A percentile compares a stretch with the other conserved stretches of the same genome.
Evolutionary conservation across 2,113 vertebrate species (phyloP).

Genomic region (Entosphenus tridentatus): DNA sequence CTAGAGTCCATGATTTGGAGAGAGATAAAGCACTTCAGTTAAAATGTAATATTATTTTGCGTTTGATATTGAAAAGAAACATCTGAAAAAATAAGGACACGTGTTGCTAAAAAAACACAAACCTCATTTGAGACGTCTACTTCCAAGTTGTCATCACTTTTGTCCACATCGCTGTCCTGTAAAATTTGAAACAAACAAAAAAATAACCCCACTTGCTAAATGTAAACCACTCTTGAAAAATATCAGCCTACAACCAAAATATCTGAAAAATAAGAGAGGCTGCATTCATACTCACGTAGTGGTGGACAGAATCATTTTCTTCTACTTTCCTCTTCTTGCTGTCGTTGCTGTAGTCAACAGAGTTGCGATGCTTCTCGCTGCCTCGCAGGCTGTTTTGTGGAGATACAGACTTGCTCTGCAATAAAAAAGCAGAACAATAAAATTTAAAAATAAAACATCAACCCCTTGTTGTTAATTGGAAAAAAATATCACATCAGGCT

Average conservation of each 20-base stretch:
- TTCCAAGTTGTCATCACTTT: slow-evolving; percentile 53
- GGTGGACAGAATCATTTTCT: slow-evolving; percentile 42
- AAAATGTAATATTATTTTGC: not conserved
- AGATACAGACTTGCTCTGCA: slow-evolving; percentile 46
- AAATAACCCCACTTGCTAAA: slow-evolving; percentile 15
- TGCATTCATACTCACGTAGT: slow-evolving; percentile 29
- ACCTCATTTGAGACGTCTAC: slow-evolving; percentile 54
- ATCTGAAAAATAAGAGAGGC: slow-evolving; percentile 13
- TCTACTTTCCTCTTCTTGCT: slow-evolving; percentile 53
- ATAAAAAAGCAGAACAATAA: slow-evolving; percentile 16
- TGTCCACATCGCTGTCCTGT: slow-evolving; percentile 51
- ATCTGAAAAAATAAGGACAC: slow-evolving; percentile 8
- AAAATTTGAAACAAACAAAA: slow-evolving; percentile 13
- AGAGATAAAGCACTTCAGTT: rapidly evolving
- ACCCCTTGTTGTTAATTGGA: no score
- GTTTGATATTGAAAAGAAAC: slow-evolving; percentile 12
- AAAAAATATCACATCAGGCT: no score
- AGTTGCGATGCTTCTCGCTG: slow-evolving; percentile 46
- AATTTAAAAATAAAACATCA: not conserved
- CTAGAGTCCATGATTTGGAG: slow-evolving; percentile 15
- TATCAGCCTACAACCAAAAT: slow-evolving; percentile 8
- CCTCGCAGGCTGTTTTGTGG: slow-evolving; percentile 32
- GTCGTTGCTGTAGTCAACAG: slow-evolving; percentile 42
- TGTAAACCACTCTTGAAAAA: no score
- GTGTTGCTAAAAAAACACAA: slow-evolving; percentile 11